Conservation (phyloP, 2,797 vertebrate species). For the Yasuhikotakia modesta region DNA sequence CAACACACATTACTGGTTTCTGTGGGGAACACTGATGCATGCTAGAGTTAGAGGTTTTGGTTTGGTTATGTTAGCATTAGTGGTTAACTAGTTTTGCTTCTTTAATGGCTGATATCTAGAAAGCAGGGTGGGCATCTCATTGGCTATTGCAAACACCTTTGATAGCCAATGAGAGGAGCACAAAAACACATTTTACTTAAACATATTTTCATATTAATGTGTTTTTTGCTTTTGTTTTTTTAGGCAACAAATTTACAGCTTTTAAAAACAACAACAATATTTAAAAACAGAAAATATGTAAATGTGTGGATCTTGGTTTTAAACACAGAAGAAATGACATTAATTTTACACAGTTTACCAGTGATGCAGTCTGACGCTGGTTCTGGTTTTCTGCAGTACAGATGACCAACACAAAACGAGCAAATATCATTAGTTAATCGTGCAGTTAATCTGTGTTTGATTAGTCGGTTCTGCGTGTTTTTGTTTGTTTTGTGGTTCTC, state of each 20-base stretch:
- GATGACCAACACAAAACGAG: no score
- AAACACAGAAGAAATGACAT: no score
- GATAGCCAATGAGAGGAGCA: background rate
- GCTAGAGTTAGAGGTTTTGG: background rate
- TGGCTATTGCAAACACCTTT: background rate
- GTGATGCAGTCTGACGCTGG: no score
- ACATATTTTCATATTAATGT: background rate
- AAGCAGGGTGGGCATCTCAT: background rate
- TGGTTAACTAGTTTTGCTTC: background rate
- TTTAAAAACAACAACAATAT: no score
- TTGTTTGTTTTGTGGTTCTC: conserved; percentile 18
- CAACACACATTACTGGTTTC: background rate
- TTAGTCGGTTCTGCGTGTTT: conserved; percentile 12
- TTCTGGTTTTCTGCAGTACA: no score
- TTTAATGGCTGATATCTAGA: background rate
- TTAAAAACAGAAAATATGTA: no score
- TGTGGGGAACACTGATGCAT: background rate
- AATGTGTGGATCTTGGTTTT: no score
- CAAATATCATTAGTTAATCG: background rate
- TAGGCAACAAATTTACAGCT: no score
- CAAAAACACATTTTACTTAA: background rate
- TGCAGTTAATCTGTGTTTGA: background rate
- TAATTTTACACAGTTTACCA: no score
- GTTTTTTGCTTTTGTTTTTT: background rate
- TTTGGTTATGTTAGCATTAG: background rate